Base-by-base conservation (phyloP, 2,113 vertebrate species). In the Rousettus leschenaultii region DNA sequence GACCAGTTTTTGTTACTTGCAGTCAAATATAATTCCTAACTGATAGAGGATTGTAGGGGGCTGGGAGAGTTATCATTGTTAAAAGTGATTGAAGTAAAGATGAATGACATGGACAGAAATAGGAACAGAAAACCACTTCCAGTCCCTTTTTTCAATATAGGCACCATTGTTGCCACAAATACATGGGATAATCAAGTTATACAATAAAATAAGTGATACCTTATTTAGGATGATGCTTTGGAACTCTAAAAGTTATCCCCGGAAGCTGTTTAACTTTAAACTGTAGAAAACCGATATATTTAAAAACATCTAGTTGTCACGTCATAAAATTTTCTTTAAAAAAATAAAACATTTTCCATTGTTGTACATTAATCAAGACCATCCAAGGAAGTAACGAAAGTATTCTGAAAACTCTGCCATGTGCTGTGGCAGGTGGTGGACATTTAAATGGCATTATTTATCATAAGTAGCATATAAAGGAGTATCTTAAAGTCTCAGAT, bases 401-500 rank as follows among this genome's bases (percentile, higher is more conserved):
- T 18, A 15, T 57, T 61, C 70, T 45, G 70, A 91, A 63, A 95
- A 75, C 40, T 84, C 74, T 65, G 21, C 57, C 93, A 40, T 65
- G 57, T 84, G 65, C 75, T 85, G 19, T 15, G 53, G 73, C 80
- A 92, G 78, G 48, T 86, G n/a, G 80, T 85, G 88, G 73, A 59
- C 66, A 84, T 71, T 74, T 94, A 89, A 89, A 92, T 38, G 51
- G 82, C 45, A 88, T 95, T 97, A 90, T 92, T 95, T 97, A 89
- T 75, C 92, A 22, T 48, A 95, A 95, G 88, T 57, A 79, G n/a
- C 73, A 70, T 7, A 22, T 74, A 92, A 80, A 85, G 43, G 30
- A 91, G 9, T 65, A 71, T 61, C 87, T 87, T 38, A 61, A 57
- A 94, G 45, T 88, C 59, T 91, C 84, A 83, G 82, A 48, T 92